These are phyloP conservation scores for Tetheella fluctuosa DNA, from an alignment of 2,888 invertebrate genomes.

Conservation along the genomic window DNA sequence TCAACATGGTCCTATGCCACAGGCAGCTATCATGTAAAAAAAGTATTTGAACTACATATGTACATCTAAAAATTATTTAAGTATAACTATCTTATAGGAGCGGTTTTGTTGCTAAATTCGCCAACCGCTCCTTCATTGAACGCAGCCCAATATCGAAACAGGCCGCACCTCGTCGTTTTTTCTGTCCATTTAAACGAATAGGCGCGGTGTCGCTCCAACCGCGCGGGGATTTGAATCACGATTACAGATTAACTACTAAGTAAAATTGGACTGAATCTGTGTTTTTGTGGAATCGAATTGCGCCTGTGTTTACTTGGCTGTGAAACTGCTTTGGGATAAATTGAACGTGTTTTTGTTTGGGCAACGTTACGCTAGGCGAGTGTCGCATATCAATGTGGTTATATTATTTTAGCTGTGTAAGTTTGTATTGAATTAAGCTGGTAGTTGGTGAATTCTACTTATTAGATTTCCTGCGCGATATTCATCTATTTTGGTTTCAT, in stretches of 20 bases:
- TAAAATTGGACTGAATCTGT: conserved; percentile 49
- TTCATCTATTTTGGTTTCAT: not conserved
- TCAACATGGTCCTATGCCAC: too few species aligned
- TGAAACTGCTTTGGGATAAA: conserved; percentile 11
- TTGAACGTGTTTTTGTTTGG: conserved; percentile 13
- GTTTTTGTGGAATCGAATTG: conserved; percentile 21
- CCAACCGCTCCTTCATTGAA: conserved; percentile 35
- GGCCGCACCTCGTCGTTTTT: conserved; percentile 59
- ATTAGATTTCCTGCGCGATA: not conserved
- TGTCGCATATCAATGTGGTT: conserved; percentile 6
- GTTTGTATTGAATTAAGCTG: not conserved
- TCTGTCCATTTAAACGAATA: conserved; percentile 65
- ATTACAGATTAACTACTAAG: conserved; percentile 69
- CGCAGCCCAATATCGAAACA: conserved; percentile 34
- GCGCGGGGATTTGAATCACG: conserved; percentile 58
- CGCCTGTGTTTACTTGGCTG: conserved; percentile 14
- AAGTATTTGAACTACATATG: too few species aligned
- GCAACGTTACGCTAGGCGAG: not conserved
- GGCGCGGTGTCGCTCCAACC: conserved; percentile 59
- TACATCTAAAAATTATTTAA: too few species aligned
- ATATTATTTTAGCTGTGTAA: conserved; percentile 9
- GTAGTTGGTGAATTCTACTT: not conserved
- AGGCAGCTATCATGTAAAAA: too few species aligned
- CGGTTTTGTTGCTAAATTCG: too few species aligned
- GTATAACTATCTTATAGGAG: too few species aligned